phyloP scores from a whole-genome alignment of 1,140 invertebrate species.

The Forficula auricularia region DNA sequence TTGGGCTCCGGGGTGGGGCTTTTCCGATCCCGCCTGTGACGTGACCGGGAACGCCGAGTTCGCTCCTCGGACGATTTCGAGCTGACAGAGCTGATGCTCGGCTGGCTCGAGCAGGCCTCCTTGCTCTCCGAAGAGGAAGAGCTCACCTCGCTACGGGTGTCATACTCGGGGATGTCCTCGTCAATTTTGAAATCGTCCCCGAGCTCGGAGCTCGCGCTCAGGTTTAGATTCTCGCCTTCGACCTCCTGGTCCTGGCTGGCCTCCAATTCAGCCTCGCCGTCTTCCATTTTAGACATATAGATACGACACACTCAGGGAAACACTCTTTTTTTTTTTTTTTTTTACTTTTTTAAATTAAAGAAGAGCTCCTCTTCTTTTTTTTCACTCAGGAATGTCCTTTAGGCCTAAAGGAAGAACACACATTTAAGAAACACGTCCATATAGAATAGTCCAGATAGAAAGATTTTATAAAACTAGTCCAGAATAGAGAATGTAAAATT shows the following conservation, averaged over 20 bases:
- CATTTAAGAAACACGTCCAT: no score
- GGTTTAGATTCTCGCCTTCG: conserved; percentile 48
- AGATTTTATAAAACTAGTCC: no score
- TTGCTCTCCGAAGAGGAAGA: conserved; percentile 40
- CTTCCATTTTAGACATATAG: conserved; percentile 8
- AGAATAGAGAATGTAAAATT: no score
- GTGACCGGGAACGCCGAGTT: conserved; percentile 27
- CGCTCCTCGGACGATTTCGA: conserved; percentile 39
- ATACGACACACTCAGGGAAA: no score
- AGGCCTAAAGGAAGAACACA: no score
- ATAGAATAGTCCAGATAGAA: no score
- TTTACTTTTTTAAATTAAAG: no score
- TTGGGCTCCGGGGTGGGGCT: conserved; percentile 29
- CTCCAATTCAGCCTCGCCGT: conserved; percentile 15
- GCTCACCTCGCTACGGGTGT: conserved; percentile 57
- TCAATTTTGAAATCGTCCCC: conserved; percentile 50
- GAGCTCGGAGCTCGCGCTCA: conserved; percentile 49
- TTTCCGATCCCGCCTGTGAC: conserved; percentile 32
- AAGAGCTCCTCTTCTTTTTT: no score
- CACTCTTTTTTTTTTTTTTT: no score
- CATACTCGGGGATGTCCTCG: conserved; percentile 27
- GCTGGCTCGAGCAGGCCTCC: conserved; percentile 36
- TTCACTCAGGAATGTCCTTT: no score
- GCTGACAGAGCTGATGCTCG: conserved; percentile 55
- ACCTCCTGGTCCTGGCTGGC: no score